A percentile compares a stretch with the other conserved stretches of the same genome.
phyloP scores from a whole-genome alignment of 2,113 vertebrate species.

The Sakesphorus luctuosus region DNA sequence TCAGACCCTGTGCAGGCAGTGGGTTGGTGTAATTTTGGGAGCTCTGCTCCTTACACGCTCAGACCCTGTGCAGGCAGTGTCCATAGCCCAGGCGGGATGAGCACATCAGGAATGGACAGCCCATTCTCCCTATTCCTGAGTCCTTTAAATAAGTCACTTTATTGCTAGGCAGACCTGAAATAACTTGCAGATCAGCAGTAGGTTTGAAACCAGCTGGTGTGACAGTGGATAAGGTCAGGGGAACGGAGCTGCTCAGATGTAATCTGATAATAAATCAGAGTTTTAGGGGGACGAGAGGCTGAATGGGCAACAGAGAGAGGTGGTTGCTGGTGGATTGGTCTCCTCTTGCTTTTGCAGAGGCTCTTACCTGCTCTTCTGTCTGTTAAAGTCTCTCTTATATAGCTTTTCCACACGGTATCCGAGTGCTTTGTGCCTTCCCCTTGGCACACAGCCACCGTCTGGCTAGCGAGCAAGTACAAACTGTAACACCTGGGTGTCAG shows the following conservation, averaged over 20 bases:
- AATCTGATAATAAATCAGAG: neutral
- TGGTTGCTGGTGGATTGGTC: neutral
- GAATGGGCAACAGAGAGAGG: neutral
- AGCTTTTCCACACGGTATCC: conserved; percentile 23
- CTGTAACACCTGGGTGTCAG: conserved; percentile 72
- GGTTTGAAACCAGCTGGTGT: neutral
- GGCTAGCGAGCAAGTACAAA: conserved; percentile 69
- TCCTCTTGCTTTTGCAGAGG: conserved; percentile 3
- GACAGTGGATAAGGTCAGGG: neutral
- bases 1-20: neutral
- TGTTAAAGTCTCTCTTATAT: conserved; percentile 47
- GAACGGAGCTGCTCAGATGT: neutral
- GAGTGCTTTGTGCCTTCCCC: conserved; percentile 65
- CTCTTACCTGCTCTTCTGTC: conserved; percentile 26
- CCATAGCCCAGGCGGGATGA: neutral
- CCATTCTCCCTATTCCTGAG: neutral
- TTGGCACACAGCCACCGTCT: conserved; percentile 63
- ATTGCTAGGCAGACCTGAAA: conserved; percentile 2
- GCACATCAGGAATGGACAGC: neutral
- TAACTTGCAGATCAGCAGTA: neutral
- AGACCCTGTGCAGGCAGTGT: neutral
- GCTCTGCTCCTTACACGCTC: neutral
- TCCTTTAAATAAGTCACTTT: neutral
- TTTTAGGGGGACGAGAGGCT: neutral
- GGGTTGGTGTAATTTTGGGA: neutral